phyloP scores from a whole-genome alignment of 1,140 invertebrate species.

The Nebria ingens region DNA sequence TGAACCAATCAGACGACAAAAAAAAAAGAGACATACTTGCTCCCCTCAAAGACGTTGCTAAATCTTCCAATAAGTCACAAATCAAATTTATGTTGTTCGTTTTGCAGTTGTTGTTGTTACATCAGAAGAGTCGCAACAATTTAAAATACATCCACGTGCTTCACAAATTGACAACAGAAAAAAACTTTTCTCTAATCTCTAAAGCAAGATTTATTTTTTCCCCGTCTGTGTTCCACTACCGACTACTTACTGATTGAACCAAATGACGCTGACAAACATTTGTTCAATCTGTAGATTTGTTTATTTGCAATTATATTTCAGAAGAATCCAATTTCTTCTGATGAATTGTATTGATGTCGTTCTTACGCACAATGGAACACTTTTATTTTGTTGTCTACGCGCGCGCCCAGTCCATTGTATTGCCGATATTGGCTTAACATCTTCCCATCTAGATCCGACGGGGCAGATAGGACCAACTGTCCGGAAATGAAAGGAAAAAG shows the following conservation, averaged over 20 bases:
- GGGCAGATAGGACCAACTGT: constrained; percentile 2
- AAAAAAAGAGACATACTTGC: too few relatives aligned
- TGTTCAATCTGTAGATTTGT: too few relatives aligned
- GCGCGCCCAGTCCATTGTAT: neutral
- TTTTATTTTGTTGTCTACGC: neutral
- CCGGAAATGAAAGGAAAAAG: constrained; percentile 4
- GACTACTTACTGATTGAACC: neutral
- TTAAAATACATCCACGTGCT: constrained; percentile 3
- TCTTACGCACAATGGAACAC: constrained; percentile 4
- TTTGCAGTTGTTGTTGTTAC: too few relatives aligned
- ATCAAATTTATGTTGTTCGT: neutral
- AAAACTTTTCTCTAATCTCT: neutral
- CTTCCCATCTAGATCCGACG: neutral
- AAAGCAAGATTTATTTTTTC: neutral
- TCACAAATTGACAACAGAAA: neutral
- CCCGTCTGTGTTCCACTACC: too few relatives aligned
- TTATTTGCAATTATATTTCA: too few relatives aligned
- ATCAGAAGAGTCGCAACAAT: too few relatives aligned
- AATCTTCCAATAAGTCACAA: constrained; percentile 3
- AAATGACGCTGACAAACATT: too few relatives aligned
- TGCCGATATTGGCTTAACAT: constrained; percentile 6
- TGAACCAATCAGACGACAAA: too few relatives aligned
- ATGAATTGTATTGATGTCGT: neutral
- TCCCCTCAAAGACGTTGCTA: neutral
- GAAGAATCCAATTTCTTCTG: too few relatives aligned